Evolutionary conservation across 2,113 vertebrate species (phyloP).

Genomic region (Typhlomys cinereus): DNA sequence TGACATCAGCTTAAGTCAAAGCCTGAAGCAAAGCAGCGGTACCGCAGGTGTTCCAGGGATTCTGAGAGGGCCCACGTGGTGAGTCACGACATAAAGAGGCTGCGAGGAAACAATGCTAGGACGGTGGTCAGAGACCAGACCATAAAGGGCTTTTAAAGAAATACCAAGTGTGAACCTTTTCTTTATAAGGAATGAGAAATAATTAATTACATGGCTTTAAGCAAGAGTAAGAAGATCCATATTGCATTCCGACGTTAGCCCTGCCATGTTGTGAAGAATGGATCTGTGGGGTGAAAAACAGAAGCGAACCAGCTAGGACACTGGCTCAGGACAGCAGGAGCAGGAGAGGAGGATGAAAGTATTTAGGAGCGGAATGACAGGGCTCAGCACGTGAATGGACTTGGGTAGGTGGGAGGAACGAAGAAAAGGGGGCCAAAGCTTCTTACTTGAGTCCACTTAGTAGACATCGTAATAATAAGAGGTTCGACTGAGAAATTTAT

Average conservation of each 20-base stretch:
- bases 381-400: neutral
- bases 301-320: neutral
- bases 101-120: neutral
- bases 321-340: neutral
- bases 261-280: neutral
- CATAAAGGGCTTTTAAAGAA: neutral
- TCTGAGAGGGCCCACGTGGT: neutral
- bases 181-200: slow-evolving; percentile 12
- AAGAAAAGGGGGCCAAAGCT: neutral
- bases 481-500: neutral
- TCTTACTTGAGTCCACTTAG: neutral
- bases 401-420: neutral
- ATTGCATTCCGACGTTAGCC: slow-evolving; percentile 12
- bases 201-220: neutral
- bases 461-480: neutral
- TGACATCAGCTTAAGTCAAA: neutral
- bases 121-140: neutral
- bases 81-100: neutral
- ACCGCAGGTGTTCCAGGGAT: neutral
- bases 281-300: neutral
- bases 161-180: neutral
- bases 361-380: neutral
- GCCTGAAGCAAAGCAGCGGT: neutral
- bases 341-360: neutral
- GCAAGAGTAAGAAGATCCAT: neutral